Base-by-base conservation (phyloP, 2,888 invertebrate genomes). In the Elysia crispata region DNA sequence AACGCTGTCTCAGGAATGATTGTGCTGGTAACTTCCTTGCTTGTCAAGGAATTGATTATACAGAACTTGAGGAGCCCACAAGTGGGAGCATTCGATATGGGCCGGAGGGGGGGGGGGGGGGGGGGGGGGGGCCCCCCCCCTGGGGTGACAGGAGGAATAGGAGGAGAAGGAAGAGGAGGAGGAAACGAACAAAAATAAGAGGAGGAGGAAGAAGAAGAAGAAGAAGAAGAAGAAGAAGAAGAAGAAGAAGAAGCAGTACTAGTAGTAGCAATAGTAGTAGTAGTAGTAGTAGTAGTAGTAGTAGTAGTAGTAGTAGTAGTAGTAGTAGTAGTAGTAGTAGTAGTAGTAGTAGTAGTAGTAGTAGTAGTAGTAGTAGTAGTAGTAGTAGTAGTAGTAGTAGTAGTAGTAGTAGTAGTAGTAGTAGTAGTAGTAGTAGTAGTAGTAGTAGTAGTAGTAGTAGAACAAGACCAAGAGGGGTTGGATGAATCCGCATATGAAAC, bases 281-380 rank as follows among this genome's bases (percentile, higher is more conserved):
- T 18, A 15, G 11, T 11, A 8, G 30, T n/a, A 20, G 15, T 6
- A 30, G 23, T 3, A 0, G 18, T 8, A 25, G 70, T 54, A 33
- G 23, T 50, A 57, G 70, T 54, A 28, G 50, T 28, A 72, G 57
- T 23, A 1, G 69, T 30, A 69, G 30, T 13, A 69, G 69, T 30
- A 25, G 25, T 30, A 13, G 33, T 23, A 49, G 49, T 41, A 5
- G 69, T 15, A 25, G 33, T 49, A 49, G 23, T 33, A 5, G 6
- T 41, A 25, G 8, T 3, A 33, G 49, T 69, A 33, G 41, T 23
- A 50, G 70, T 28, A 41, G 50, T 31, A 60, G 75, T 62, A 25
- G 25, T 11, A 30, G 57, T 31, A n/a, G 28, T 25, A 62, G 57
- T 31, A 50, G 30, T 25, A 60, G 30, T 25, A 62, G 50, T 8